Evolutionary conservation across 2,113 vertebrate genomes (phyloP).

Genomic region (Callipepla squamata): DNA sequence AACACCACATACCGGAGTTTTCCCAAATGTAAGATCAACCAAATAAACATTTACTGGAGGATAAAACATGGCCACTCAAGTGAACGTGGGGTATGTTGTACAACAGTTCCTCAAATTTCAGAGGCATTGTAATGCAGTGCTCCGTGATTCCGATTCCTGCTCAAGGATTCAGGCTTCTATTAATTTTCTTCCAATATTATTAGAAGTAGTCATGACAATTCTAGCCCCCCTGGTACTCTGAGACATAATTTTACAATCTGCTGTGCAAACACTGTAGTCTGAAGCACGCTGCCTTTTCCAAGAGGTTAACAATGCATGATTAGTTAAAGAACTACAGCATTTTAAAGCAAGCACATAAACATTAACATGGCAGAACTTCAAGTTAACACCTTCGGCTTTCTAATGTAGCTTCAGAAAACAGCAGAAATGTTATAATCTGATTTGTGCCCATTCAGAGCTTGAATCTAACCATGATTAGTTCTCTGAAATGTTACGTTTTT

Average conservation of each 20-base stretch:
- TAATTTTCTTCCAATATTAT: slow-evolving; percentile 52
- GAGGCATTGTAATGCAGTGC: neutral
- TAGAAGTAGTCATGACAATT: slow-evolving; percentile 12
- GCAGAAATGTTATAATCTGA: slow-evolving; percentile 22
- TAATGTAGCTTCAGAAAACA: slow-evolving; percentile 19
- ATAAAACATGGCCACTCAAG: slow-evolving; percentile 7
- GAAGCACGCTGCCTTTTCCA: neutral
- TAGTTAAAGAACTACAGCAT: slow-evolving; percentile 48
- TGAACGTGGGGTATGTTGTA: neutral
- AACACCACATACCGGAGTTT: neutral
- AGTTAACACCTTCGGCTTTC: neutral
- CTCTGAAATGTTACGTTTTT: slow-evolving; percentile 6
- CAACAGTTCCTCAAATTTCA: neutral
- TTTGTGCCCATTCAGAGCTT: slow-evolving; percentile 26
- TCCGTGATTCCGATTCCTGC: neutral
- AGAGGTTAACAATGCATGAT: slow-evolving; percentile 30
- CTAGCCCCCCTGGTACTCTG: neutral
- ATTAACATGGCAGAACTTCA: slow-evolving; percentile 19
- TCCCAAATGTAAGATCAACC: neutral
- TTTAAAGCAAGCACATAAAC: slow-evolving; percentile 47
- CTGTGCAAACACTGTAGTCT: neutral
- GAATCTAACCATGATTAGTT: slow-evolving; percentile 29
- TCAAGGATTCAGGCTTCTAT: neutral
- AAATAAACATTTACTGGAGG: neutral
- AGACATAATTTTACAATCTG: slow-evolving; percentile 8